Evolutionary conservation across 2,888 invertebrate species (phyloP).

Genomic region (Macrophya annulata): DNA sequence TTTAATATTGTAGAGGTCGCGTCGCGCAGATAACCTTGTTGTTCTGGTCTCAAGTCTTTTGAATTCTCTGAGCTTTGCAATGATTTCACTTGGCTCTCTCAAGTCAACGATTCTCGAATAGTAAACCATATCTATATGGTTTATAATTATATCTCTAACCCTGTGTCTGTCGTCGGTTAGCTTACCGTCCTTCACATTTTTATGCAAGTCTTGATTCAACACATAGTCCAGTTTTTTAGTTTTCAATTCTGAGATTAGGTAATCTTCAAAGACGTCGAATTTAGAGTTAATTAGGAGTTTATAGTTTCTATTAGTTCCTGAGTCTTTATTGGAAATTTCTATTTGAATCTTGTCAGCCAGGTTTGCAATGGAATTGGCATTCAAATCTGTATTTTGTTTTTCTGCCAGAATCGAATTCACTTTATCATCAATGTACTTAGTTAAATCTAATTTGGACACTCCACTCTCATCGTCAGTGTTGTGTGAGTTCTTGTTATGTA

Average conservation of each 20-base stretch:
- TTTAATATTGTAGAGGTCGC: conserved; percentile 58
- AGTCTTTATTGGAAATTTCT: conserved; percentile 59
- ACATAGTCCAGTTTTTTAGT: conserved; percentile 61
- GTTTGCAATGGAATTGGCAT: conserved; percentile 50
- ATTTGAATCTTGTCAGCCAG: conserved; percentile 59
- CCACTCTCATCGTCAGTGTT: conserved; percentile 25
- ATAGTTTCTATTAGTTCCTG: conserved; percentile 59
- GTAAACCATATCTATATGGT: conserved; percentile 61
- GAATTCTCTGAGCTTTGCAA: conserved; percentile 60
- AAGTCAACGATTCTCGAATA: conserved; percentile 60
- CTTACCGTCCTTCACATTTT: conserved; percentile 38
- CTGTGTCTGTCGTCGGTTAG: conserved; percentile 41
- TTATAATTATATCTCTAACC: conserved; percentile 63
- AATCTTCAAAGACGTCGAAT: conserved; percentile 62
- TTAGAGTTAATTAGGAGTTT: conserved; percentile 58
- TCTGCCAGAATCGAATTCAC: conserved; percentile 53
- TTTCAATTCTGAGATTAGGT: conserved; percentile 61
- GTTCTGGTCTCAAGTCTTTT: conserved; percentile 62
- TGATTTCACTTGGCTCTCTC: conserved; percentile 59
- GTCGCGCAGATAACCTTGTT: conserved; percentile 59
- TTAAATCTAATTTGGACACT: conserved; percentile 1
- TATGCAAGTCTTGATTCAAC: conserved; percentile 56
- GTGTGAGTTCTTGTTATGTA: conserved; percentile 24
- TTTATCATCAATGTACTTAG: conserved; percentile 52
- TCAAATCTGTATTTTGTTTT: conserved; percentile 44